These are phyloP conservation scores for Gnathonemus echidnorhynchus DNA, from an alignment of 2,113 vertebrate species.

Conservation along the genomic window DNA sequence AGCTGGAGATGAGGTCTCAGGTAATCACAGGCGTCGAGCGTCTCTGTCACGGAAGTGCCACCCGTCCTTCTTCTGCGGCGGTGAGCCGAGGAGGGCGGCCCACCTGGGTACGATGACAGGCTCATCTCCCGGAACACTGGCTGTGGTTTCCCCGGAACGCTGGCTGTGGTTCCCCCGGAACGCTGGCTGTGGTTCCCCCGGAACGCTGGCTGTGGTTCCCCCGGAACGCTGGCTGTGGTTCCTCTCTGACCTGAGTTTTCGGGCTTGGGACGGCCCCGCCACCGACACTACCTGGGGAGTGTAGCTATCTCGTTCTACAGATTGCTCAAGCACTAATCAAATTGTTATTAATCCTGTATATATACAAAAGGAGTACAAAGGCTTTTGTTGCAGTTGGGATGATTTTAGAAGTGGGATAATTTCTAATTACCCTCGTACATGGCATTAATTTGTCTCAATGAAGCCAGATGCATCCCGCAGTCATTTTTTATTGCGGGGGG, in stretches of 20 bases:
- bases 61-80: not conserved
- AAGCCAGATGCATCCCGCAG: slow-evolving; percentile 52
- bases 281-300: slow-evolving; percentile 1
- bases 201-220: not conserved
- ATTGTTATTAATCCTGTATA: slow-evolving; percentile 27
- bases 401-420: slow-evolving; percentile 39
- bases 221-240: not conserved
- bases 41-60: not conserved
- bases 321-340: slow-evolving; percentile 33
- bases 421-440: slow-evolving; percentile 53
- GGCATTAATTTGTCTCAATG: slow-evolving; percentile 62
- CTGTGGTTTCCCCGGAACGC: not conserved
- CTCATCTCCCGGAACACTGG: not conserved
- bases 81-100: not conserved
- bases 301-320: slow-evolving; percentile 36
- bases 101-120: not conserved
- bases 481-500: slow-evolving; percentile 51
- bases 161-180: no score
- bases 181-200: not conserved
- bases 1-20: not conserved
- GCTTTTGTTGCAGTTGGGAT: slow-evolving; percentile 32
- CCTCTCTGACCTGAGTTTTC: not conserved
- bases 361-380: slow-evolving; percentile 18
- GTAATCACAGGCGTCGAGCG: not conserved
- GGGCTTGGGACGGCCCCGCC: not conserved